Percentiles rank a stretch among this genome's conserved stretches.
These are phyloP conservation scores for Agrochola macilenta DNA, from an alignment of 2,888 invertebrate genomes.

Conservation along the genomic window DNA sequence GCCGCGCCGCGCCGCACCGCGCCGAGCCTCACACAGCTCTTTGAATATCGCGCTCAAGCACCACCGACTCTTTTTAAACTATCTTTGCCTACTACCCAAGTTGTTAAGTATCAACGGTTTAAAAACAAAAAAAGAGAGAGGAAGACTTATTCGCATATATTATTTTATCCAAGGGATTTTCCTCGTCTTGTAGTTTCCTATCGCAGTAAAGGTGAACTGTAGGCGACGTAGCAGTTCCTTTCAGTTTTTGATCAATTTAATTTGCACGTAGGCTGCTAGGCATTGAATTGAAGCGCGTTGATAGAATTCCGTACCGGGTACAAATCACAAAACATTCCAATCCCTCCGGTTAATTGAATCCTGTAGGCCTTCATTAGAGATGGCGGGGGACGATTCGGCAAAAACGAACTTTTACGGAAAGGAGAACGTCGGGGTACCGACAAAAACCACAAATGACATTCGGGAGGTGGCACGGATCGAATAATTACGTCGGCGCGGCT, in stretches of 20 bases:
- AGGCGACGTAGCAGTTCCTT: constrained; percentile 63
- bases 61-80: constrained; percentile 23
- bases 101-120: constrained; percentile 5
- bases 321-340: constrained; percentile 89
- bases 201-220: constrained; percentile 33
- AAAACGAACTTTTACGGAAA: constrained; percentile 86
- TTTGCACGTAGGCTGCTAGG: constrained; percentile 76
- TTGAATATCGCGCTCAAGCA: constrained; percentile 57
- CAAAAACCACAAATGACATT: constrained; percentile 88
- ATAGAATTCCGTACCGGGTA: constrained; percentile 84
- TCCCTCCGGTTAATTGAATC: constrained; percentile 88
- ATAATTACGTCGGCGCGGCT: constrained; percentile 81
- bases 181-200: constrained; percentile 13
- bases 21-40: constrained; percentile 51
- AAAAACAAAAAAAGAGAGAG: constrained; percentile 9
- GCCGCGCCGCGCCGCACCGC: constrained; percentile 16
- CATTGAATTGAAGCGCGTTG: constrained; percentile 80
- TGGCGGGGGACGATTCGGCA: constrained; percentile 79
- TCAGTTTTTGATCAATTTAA: constrained; percentile 76
- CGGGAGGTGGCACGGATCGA: constrained; percentile 82
- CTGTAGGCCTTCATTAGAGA: constrained; percentile 88
- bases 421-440: constrained; percentile 78
- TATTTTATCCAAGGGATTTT: constrained; percentile 7
- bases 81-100: constrained; percentile 7
- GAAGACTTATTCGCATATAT: not conserved